Base-by-base conservation (phyloP, 2,888 invertebrate species). In the Andrena fulva region DNA sequence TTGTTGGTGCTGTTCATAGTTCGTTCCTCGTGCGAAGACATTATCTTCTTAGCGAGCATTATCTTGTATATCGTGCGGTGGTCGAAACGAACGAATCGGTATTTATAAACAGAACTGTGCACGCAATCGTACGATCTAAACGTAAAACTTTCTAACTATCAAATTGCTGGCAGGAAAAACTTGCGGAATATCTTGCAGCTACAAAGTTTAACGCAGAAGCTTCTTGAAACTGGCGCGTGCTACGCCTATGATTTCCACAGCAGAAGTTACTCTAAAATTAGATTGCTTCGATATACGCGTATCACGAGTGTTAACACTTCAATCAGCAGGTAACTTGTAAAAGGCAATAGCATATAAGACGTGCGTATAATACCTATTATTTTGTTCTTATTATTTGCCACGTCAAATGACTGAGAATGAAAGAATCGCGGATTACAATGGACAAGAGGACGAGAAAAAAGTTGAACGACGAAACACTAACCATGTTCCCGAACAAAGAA, bases 341-440 rank as follows among this genome's bases (percentile, higher is more conserved):
- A 29, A 31, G 27, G n/a, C 35, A 48, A 56, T 6, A 8, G 16
- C 27, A 31, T 31, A 56, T 0, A 33, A 12, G 42, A 42, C 42
- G 42, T 42, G 42, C 42, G 4, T 12, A 4, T 12, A 12, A 42
- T 4, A 42, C 42, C 42, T 42, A 4, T 12, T 42, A 42, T 42
- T 42, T 12, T 12, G 12, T 12, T 12, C 42, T 42, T 42, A 42
- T 42, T 42, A 42, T 42, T 42, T 12, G 42, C 4, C 42, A 12
- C 20, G 52, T 56, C 70, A 85, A 77, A 88, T 88, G 88, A 85
- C 86, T 54, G 82, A 88, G 10, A 85, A 87, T 76, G 81, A 60
- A 29, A 72, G 68, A 7, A 7, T 56, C 33, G 74, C 35, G 20
- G 85, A 85, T 27, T 60, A 66, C 20, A 54, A 59, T 2, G 76